These are phyloP conservation scores for Drosophila pegasa DNA, from an alignment of 2,888 invertebrate species.

Conservation along the genomic window DNA sequence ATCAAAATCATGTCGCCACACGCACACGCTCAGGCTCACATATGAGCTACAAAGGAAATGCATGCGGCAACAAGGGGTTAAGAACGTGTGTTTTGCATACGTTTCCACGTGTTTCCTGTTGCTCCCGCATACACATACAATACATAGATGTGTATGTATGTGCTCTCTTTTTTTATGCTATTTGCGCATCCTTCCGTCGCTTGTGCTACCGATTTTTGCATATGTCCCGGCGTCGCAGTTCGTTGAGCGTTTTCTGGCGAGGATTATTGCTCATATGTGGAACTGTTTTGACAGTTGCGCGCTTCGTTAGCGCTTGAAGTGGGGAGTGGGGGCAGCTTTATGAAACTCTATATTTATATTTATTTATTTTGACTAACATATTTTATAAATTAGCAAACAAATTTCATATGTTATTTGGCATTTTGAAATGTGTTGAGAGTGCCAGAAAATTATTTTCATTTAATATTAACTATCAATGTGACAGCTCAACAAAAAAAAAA, in stretches of 20 bases:
- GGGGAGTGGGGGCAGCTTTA: not conserved
- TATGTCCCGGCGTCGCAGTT: constrained; percentile 59
- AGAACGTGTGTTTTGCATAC: constrained; percentile 80
- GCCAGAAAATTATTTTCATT: no score
- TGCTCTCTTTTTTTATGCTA: constrained; percentile 56
- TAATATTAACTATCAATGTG: no score
- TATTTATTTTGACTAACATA: not conserved
- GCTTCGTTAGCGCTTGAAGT: constrained; percentile 69
- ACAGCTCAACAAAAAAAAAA: no score
- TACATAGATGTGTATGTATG: no score
- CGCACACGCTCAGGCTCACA: constrained; percentile 23
- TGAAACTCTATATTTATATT: not conserved
- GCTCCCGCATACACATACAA: constrained; percentile 1
- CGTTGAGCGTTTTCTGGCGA: constrained; percentile 42
- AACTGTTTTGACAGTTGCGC: constrained; percentile 81
- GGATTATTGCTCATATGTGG: constrained; percentile 56
- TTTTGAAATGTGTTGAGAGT: no score
- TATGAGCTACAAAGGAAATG: constrained; percentile 47
- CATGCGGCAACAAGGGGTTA: constrained; percentile 71
- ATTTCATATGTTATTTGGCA: no score
- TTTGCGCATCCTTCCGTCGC: constrained; percentile 78
- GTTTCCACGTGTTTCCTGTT: constrained; percentile 63
- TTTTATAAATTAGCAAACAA: not conserved
- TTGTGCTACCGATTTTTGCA: constrained; percentile 49
- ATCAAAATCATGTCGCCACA: constrained; percentile 64